Base-by-base conservation (phyloP, 2,888 invertebrate genomes). In the Thalpophila matura region DNA sequence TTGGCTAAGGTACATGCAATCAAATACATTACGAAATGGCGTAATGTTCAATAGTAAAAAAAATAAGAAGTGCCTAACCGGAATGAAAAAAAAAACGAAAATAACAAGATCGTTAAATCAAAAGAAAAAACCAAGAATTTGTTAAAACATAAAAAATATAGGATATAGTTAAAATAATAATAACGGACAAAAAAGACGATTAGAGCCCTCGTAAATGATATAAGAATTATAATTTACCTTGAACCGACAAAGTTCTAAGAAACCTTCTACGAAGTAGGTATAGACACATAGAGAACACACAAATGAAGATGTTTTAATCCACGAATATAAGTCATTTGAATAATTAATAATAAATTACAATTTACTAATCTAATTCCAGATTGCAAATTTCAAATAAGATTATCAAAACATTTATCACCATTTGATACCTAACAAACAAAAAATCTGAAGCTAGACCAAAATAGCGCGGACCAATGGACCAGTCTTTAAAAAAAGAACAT, bases 131-230 rank as follows among this genome's bases (percentile, higher is more conserved):
- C 1, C 0, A 24, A 3, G 22, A 9, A 51, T 49, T 67, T 24
- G 14, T 54, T 47, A 51, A 43, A 59, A 53, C 9, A 31, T 1
- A 27, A 47, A 64, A 63, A 70, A 54, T 14, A 12, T 0, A 37
- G 24, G n/a, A 12, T n/a, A 22, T 24, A 16, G 49, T 63, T 45
- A 29, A 31, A 51, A 49, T 26, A 40, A 47, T 27, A 18, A 45
- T 18, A 22, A 50, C n/a, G n/a, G n/a, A n/a, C 45, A 70, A 59
- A 58, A 68, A 69, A 35, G 12, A 29, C 24, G 10, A 55, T 50
- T 64, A 27, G 10, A 55, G 20, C 22, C 50, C 24, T 70, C 31
- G 31, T 45, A 33, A 45, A n/a, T 40, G 27, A 51, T 33, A 50
- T n/a, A 56, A 27, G 9, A 46, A 29, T n/a, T n/a, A n/a, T n/a